Percentiles rank a stretch among this genome's conserved stretches.
phyloP scores from a whole-genome alignment of 2,113 vertebrate species.

The Natator depressus region DNA sequence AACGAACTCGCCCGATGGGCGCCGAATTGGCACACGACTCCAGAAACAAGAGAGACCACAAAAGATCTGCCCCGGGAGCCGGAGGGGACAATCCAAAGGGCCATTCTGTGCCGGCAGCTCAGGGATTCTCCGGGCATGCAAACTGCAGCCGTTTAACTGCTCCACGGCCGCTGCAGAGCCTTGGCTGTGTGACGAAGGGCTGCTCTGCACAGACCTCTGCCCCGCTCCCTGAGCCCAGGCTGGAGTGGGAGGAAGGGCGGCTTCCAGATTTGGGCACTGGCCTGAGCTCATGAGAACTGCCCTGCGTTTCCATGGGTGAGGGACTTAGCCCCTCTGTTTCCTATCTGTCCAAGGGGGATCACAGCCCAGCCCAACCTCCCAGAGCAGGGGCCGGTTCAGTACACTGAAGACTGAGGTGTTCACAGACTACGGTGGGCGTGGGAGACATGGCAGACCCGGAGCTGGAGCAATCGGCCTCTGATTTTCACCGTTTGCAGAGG shows the following conservation, averaged over 20 bases:
- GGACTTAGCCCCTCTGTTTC: not conserved
- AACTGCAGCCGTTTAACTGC: not conserved
- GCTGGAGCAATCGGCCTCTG: not conserved
- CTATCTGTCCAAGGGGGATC: not conserved
- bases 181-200: not conserved
- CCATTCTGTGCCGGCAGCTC: not conserved
- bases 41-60: not conserved
- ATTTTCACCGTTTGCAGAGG: not conserved
- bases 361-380: not conserved
- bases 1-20: not conserved
- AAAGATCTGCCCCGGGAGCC: not conserved
- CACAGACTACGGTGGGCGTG: not conserved
- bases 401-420: not conserved
- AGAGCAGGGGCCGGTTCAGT: not conserved
- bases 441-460: not conserved
- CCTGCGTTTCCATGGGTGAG: not conserved
- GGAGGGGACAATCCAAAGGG: not conserved
- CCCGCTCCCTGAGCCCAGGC: not conserved
- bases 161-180: not conserved
- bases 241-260: not conserved
- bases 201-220: too few relatives aligned
- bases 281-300: not conserved
- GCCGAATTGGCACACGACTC: not conserved
- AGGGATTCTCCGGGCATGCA: not conserved
- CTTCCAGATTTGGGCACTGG: not conserved